phyloP scores from a whole-genome alignment of 2,888 invertebrate species.

The Maniola hyperantus region DNA sequence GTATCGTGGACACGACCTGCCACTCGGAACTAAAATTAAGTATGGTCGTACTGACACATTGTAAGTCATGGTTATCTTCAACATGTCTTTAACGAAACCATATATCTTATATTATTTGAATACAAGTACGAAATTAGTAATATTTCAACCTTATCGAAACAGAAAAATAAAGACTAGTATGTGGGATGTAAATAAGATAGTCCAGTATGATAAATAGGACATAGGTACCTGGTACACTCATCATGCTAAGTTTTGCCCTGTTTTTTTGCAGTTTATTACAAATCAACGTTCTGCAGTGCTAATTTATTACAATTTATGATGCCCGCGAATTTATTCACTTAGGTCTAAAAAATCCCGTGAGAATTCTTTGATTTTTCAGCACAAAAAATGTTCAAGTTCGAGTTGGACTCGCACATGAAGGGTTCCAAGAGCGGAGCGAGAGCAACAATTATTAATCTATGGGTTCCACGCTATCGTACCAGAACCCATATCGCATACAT shows the following conservation, averaged over 20 bases:
- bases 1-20: background rate
- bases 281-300: background rate
- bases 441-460: no score
- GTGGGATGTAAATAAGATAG: slow-evolving; percentile 6
- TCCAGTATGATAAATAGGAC: slow-evolving; percentile 17
- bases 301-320: no score
- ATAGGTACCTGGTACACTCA: slow-evolving; percentile 26
- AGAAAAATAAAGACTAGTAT: slow-evolving; percentile 1
- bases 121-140: background rate
- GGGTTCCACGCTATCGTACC: no score
- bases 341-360: no score
- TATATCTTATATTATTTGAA: slow-evolving; percentile 14
- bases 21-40: slow-evolving; percentile 35
- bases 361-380: no score
- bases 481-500: no score
- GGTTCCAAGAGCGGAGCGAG: no score
- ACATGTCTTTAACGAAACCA: slow-evolving; percentile 21
- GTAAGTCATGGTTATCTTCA: slow-evolving; percentile 39
- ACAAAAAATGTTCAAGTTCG: no score
- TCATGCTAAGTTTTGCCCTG: slow-evolving; percentile 12
- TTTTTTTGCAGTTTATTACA: background rate
- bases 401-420: no score
- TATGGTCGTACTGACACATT: slow-evolving; percentile 37
- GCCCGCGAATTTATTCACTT: no score
- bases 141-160: slow-evolving; percentile 2